Base-by-base conservation (phyloP, 1,140 invertebrate species). In the Semibalanus balanoides region DNA sequence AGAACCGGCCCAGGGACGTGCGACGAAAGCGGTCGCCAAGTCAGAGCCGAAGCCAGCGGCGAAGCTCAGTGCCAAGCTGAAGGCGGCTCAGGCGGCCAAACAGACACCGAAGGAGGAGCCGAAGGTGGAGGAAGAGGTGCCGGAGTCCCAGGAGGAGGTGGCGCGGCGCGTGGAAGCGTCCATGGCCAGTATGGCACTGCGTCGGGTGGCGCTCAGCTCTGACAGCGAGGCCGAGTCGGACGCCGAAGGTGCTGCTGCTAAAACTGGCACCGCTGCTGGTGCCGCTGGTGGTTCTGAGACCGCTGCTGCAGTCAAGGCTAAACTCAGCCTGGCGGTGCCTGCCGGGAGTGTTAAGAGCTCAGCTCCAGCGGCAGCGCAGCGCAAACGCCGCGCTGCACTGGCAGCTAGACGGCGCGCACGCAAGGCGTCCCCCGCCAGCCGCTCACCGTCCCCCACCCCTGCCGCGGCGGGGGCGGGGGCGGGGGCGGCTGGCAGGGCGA, bases 181-280 rank as follows among this genome's bases (percentile, higher is more conserved):
- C 29, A 28, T 72, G 25, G 70, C 70, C 70, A 27, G 28, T 11
- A 72, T 72, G 70, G 28, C 3, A 9, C 70, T 72, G 11, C 11
- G 29, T 30, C 70, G 29, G 70, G 25, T 72, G 70, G 70, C 70
- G 70, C 70, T 72, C 70, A 72, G 70, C 29, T 72, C 70, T 0
- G 70, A 72, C 70, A 72, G 70, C 70, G 70, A 72, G 70, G 70
- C 70, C 7, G 70, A 30, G n/a, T 25, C 69, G 69, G 51, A 14
- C 51, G 51, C 51, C 9, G 11, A 14, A 1, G 51, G 1, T 25
- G 51, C 51, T 25, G 22, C 51, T 19, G 11, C 51, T 25, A 64
- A 1, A 64, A 22, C 51, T 25, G 51, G 14, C 11, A 3, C 51
- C 51, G 35, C 35, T 40, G 35, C 35, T 40, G 5, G 5, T 40